Conservation (phyloP, 2,888 invertebrate genomes). For the Corbicula japonica region DNA sequence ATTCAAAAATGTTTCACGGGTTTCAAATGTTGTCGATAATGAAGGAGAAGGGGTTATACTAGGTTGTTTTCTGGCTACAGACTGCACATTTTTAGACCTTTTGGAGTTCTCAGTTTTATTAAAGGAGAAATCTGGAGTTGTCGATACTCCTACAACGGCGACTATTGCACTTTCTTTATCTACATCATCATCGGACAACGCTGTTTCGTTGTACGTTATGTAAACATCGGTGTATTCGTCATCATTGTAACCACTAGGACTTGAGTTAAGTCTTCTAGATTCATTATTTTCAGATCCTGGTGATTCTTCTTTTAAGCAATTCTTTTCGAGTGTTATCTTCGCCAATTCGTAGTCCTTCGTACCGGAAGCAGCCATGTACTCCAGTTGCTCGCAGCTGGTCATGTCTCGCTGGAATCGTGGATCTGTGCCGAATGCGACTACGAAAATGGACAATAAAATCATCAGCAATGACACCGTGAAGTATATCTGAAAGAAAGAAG, state of each 20-base stretch:
- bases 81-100: neutral
- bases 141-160: neutral
- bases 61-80: neutral
- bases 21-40: neutral
- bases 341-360: slow-evolving; percentile 27
- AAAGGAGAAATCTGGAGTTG: neutral
- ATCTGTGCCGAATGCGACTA: slow-evolving; percentile 51
- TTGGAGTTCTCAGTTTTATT: neutral
- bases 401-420: slow-evolving; percentile 46
- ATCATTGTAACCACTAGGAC: neutral
- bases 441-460: slow-evolving; percentile 51
- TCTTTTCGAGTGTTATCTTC: neutral
- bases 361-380: slow-evolving; percentile 33
- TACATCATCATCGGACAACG: neutral
- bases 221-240: neutral
- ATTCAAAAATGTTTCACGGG: neutral
- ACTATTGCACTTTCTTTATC: too few species aligned
- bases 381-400: slow-evolving; percentile 57
- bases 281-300: neutral
- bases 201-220: neutral
- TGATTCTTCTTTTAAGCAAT: too few species aligned
- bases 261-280: too few species aligned
- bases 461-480: slow-evolving; percentile 43
- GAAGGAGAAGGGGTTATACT: neutral
- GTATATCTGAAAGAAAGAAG: slow-evolving; percentile 47